Evolutionary conservation across 2,888 invertebrate genomes (phyloP).

Genomic region (Parochlus steinenii): DNA sequence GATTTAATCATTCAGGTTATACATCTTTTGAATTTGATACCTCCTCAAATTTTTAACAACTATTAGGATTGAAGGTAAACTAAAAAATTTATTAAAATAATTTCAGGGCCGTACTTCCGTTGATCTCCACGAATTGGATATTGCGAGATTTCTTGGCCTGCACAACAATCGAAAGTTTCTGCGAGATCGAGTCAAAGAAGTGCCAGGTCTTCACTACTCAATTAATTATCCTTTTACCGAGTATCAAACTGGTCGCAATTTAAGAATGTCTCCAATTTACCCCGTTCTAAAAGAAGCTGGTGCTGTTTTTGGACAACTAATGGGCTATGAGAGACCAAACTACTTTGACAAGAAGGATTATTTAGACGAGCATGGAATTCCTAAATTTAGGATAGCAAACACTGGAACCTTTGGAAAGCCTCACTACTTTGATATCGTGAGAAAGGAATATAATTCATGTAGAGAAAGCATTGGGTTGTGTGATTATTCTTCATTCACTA

Average conservation of each 20-base stretch:
- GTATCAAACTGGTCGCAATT: conserved; percentile 72
- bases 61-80: no score
- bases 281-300: conserved; percentile 79
- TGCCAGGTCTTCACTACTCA: conserved; percentile 70
- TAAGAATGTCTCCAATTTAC: conserved; percentile 90
- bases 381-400: conserved; percentile 44
- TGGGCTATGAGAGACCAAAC: conserved; percentile 92
- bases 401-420: conserved; percentile 84
- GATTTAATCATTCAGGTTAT: conserved; percentile 78
- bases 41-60: no score
- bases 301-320: conserved; percentile 90
- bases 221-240: conserved; percentile 72
- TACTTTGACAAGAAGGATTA: conserved; percentile 53
- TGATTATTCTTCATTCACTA: conserved; percentile 95
- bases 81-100: no score
- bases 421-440: conserved; percentile 79
- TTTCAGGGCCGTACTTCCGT: conserved; percentile 58
- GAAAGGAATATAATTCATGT: conserved; percentile 82
- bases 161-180: conserved; percentile 92
- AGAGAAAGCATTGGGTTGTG: conserved; percentile 82
- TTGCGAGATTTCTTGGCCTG: conserved; percentile 75
- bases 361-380: conserved; percentile 24
- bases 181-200: conserved; percentile 78
- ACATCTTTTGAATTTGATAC: no score
- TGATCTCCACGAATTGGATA: conserved; percentile 79